Evolutionary conservation across 1,140 invertebrate species (phyloP).

Genomic region (Tyrophagus putrescentiae): DNA sequence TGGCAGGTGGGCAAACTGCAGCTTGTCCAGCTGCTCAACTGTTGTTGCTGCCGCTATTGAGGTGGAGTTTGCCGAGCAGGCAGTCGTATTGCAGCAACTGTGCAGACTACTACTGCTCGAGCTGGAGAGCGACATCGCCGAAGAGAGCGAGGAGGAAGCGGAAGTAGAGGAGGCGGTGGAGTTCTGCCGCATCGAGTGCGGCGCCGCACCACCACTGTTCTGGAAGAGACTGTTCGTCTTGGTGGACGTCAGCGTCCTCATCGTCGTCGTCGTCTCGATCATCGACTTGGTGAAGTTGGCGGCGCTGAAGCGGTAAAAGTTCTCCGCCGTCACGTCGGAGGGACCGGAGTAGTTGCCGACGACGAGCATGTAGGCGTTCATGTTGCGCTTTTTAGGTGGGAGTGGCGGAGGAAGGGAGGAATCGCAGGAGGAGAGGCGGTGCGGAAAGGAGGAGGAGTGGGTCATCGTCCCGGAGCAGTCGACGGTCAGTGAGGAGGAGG

Average conservation of each 20-base stretch:
- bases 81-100: too few species aligned
- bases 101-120: not conserved
- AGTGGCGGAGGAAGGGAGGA: slow-evolving; percentile 53
- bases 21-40: not conserved
- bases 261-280: slow-evolving; percentile 34
- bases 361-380: slow-evolving; percentile 91
- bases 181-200: not conserved
- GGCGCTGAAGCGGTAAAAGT: slow-evolving; percentile 42
- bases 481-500: slow-evolving; percentile 1
- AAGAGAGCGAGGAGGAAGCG: slow-evolving; percentile 9
- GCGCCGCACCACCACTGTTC: slow-evolving; percentile 21
- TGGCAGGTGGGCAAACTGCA: slow-evolving; percentile 5
- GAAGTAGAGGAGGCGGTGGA: not conserved
- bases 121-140: not conserved
- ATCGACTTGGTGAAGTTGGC: slow-evolving; percentile 35
- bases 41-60: not conserved
- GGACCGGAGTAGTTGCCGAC: slow-evolving; percentile 71
- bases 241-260: slow-evolving; percentile 48
- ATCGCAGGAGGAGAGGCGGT: not conserved
- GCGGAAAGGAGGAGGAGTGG: not conserved
- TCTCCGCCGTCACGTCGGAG: slow-evolving; percentile 44
- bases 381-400: slow-evolving; percentile 77
- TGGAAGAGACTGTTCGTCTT: slow-evolving; percentile 40
- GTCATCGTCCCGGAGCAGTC: not conserved
- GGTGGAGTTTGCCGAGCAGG: not conserved